A percentile compares a stretch with the other conserved stretches of the same genome.
Evolutionary conservation across 2,888 invertebrate genomes (phyloP).

Genomic region (Caenorhabditis imperialis): DNA sequence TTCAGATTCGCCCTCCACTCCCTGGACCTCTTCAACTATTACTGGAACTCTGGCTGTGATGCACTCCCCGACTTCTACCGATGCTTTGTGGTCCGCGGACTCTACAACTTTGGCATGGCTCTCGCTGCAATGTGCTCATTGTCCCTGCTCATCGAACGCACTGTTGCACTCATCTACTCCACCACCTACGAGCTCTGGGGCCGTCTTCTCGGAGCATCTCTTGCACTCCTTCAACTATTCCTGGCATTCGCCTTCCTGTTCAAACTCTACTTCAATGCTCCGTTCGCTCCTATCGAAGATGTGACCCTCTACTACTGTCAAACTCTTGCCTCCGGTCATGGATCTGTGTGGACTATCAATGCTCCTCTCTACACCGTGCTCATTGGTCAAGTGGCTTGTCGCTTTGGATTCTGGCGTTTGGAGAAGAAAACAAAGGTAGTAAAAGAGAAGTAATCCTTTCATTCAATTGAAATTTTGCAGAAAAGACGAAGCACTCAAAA

Average conservation of each 20-base stretch:
- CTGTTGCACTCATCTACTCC: conserved; percentile 21
- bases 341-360: conserved; percentile 52
- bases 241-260: conserved; percentile 44
- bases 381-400: conserved; percentile 32
- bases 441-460: no score
- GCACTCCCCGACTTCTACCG: conserved; percentile 43
- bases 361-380: conserved; percentile 40
- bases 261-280: conserved; percentile 48
- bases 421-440: conserved; percentile 22
- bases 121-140: conserved; percentile 36
- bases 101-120: conserved; percentile 48
- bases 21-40: conserved; percentile 40
- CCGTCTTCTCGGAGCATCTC: conserved; percentile 20
- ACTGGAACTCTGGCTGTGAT: conserved; percentile 33
- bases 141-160: conserved; percentile 36
- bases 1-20: conserved; percentile 42
- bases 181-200: conserved; percentile 36
- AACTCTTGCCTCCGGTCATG: conserved; percentile 41
- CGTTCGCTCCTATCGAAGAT: conserved; percentile 28
- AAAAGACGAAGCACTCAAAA: conserved; percentile 6
- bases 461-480: no score
- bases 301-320: conserved; percentile 46
- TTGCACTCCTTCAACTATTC: conserved; percentile 29
- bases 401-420: conserved; percentile 36
- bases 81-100: conserved; percentile 31